Evolutionary conservation across 2,797 vertebrate species (phyloP).

Genomic region (Siniperca undulata): DNA sequence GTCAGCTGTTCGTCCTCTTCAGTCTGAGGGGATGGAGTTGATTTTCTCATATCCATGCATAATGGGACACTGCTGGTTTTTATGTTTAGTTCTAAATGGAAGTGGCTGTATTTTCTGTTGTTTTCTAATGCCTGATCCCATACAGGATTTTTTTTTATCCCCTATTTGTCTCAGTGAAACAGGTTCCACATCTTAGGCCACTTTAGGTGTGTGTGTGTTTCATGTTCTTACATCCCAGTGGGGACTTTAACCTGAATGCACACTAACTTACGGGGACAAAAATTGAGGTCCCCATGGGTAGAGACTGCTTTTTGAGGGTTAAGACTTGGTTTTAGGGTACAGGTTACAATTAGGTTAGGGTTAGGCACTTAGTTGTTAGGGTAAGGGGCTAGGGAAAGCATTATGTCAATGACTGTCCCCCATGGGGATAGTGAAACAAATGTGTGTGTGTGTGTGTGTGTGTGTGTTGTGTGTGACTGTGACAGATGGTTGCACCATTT

Average conservation of each 20-base stretch:
- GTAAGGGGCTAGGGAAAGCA: too few species aligned
- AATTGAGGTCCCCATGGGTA: too few species aligned
- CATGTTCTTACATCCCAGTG: too few species aligned
- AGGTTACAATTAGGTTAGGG: too few species aligned
- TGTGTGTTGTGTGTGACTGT: neutral
- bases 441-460: neutral
- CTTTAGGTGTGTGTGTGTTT: neutral
- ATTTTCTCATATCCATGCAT: neutral
- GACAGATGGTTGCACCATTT: slow-evolving; percentile 30
- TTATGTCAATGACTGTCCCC: too few species aligned
- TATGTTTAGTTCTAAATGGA: neutral
- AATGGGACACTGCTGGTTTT: neutral
- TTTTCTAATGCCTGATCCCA: neutral
- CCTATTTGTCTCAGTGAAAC: neutral
- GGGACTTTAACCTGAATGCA: too few species aligned
- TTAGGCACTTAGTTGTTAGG: too few species aligned
- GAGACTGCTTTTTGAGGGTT: too few species aligned
- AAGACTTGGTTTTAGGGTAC: too few species aligned
- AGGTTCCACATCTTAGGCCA: neutral
- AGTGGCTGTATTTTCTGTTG: neutral
- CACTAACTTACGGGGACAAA: too few species aligned
- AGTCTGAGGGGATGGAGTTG: neutral
- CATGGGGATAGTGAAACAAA: too few species aligned
- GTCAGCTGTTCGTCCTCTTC: neutral
- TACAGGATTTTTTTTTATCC: neutral